Percentiles rank a stretch among this genome's conserved stretches.
These are phyloP conservation scores for Sorex maritimensis DNA, from an alignment of 2,797 vertebrate species.

Conservation along the genomic window DNA sequence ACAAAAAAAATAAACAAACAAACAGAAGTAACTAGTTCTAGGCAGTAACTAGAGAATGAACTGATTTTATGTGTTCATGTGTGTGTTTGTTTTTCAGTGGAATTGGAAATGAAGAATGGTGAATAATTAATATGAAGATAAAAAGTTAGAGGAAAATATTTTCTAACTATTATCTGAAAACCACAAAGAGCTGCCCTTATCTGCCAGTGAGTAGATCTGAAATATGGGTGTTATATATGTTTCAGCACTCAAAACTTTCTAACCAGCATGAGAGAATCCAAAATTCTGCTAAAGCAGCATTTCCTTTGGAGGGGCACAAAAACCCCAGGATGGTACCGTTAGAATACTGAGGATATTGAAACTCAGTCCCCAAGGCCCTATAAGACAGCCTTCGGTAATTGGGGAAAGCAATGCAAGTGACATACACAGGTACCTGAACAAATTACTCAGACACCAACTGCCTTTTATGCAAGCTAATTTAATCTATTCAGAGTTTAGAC, in stretches of 20 bases:
- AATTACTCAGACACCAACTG: conserved; percentile 66
- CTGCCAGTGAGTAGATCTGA: not conserved
- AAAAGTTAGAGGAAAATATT: not conserved
- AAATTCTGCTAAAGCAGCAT: conserved; percentile 18
- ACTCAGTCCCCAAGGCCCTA: not conserved
- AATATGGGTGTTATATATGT: not conserved
- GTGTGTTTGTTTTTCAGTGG: conserved; percentile 6
- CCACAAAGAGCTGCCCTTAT: not conserved
- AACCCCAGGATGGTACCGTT: not conserved
- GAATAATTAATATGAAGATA: not conserved
- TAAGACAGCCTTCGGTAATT: not conserved
- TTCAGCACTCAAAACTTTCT: conserved; percentile 42
- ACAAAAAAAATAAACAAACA: too few species aligned
- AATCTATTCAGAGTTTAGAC: conserved; percentile 47
- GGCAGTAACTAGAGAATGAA: not conserved
- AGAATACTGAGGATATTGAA: not conserved
- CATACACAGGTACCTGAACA: conserved; percentile 29
- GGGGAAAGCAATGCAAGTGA: not conserved
- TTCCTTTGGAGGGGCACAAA: conserved; percentile 45
- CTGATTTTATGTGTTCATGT: not conserved
- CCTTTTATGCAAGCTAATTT: conserved; percentile 59
- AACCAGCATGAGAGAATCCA: conserved; percentile 8
- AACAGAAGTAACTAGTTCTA: not conserved
- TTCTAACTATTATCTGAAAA: not conserved
- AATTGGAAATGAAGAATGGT: not conserved